Percentiles rank a stretch among this genome's conserved stretches.
phyloP scores from a whole-genome alignment of 2,797 vertebrate species.

The Todus mexicanus region DNA sequence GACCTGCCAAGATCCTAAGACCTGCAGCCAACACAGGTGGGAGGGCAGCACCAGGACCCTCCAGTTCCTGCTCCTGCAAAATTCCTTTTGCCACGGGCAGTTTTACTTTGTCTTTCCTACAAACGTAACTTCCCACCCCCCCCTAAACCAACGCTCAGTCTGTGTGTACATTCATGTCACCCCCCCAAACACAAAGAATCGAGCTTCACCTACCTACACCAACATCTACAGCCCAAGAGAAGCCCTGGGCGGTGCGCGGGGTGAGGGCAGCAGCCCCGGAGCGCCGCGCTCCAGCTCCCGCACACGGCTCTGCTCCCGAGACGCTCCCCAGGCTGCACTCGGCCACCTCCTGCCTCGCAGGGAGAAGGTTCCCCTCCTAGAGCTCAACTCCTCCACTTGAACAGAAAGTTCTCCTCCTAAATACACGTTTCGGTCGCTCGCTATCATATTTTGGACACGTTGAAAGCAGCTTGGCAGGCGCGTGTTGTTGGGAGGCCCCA shows the following conservation, averaged over 20 bases:
- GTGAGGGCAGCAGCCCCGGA: background rate
- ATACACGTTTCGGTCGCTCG: background rate
- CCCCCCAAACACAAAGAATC: background rate
- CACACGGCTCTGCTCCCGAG: rapidly evolving
- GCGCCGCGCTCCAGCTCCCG: background rate
- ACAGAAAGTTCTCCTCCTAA: background rate
- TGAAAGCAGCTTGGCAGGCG: background rate
- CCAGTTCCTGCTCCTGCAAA: background rate
- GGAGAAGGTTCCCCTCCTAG: background rate
- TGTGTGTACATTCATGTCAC: background rate
- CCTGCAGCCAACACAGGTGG: background rate
- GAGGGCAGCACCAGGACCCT: background rate
- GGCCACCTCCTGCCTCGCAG: background rate
- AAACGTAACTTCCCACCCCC: background rate
- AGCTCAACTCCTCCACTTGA: background rate
- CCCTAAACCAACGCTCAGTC: background rate
- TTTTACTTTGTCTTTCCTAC: background rate
- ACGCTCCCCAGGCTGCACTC: background rate
- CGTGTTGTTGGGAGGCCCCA: background rate
- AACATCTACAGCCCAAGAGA: background rate
- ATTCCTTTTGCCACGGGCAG: background rate
- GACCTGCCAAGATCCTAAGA: background rate
- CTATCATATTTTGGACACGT: background rate
- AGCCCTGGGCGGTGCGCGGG: background rate
- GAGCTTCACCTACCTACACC: background rate